A percentile compares a stretch with the other conserved stretches of the same genome.
Evolutionary conservation across 2,888 invertebrate species (phyloP).

Genomic region (Megaustenia siamemsis): DNA sequence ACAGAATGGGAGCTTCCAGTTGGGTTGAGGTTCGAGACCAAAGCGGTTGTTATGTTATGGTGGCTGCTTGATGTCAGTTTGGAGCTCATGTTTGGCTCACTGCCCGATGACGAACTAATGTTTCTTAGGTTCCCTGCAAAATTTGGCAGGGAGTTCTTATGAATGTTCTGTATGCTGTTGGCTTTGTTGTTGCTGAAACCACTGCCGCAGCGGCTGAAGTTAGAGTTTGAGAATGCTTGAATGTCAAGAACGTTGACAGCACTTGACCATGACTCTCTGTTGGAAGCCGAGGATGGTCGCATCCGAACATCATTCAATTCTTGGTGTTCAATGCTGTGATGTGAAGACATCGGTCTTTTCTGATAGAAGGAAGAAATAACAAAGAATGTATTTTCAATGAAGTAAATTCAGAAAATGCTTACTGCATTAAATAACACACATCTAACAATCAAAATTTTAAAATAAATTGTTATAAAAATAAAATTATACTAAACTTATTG

Average conservation of each 20-base stretch:
- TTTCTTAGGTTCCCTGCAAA: constrained; percentile 14
- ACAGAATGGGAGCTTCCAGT: constrained; percentile 42
- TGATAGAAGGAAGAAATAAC: neutral
- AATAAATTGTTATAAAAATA: too few species aligned
- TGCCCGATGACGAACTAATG: neutral
- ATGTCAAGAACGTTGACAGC: constrained; percentile 34
- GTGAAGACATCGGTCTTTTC: constrained; percentile 17
- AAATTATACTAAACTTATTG: too few species aligned
- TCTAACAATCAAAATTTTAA: too few species aligned
- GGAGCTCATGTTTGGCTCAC: constrained; percentile 49
- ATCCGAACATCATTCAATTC: constrained; percentile 51
- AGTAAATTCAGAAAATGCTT: neutral
- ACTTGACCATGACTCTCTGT: constrained; percentile 48
- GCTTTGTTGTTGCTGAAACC: constrained; percentile 46
- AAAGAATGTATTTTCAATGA: neutral
- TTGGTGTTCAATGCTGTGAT: constrained; percentile 47
- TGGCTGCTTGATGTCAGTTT: constrained; percentile 10
- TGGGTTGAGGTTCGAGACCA: constrained; percentile 34
- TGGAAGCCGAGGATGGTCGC: constrained; percentile 26
- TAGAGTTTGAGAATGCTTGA: constrained; percentile 52
- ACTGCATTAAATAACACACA: neutral
- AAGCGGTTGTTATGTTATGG: constrained; percentile 45
- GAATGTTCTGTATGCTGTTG: constrained; percentile 48
- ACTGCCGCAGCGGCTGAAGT: constrained; percentile 11
- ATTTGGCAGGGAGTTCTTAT: constrained; percentile 24